Percentiles rank a stretch among this genome's conserved stretches.
phyloP scores from a whole-genome alignment of 2,888 invertebrate genomes.

The Cerastoderma edule region DNA sequence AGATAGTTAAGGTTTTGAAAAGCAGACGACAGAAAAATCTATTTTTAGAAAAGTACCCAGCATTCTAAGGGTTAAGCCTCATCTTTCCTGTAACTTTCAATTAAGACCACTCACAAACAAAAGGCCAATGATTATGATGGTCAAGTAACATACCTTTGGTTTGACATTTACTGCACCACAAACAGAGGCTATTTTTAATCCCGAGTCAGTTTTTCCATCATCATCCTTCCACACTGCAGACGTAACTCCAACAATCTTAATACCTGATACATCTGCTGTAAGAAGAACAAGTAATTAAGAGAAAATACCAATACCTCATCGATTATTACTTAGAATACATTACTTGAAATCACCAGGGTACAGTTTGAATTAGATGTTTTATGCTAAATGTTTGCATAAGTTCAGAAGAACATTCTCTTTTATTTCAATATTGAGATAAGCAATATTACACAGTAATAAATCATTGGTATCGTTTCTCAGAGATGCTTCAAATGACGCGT shows the following conservation, averaged over 20 bases:
- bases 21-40: neutral
- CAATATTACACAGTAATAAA: too few species aligned
- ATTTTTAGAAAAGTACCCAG: neutral
- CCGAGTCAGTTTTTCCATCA: neutral
- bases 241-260: slow-evolving; percentile 51
- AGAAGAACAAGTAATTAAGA: neutral
- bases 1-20: slow-evolving; percentile 1
- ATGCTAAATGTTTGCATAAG: neutral
- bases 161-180: neutral
- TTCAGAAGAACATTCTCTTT: too few species aligned
- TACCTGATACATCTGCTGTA: neutral
- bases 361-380: neutral
- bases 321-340: neutral
- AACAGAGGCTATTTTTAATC: slow-evolving; percentile 8
- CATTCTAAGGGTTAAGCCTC: neutral
- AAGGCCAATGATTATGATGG: too few species aligned
- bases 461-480: too few species aligned
- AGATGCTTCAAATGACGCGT: too few species aligned
- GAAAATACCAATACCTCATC: neutral
- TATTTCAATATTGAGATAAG: too few species aligned
- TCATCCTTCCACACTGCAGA: slow-evolving; percentile 45
- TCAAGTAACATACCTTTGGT: neutral
- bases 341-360: neutral
- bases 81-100: neutral
- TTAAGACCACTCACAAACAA: neutral